Evolutionary conservation across 2,888 invertebrate genomes (phyloP).

Genomic region (Bellardia pandia): DNA sequence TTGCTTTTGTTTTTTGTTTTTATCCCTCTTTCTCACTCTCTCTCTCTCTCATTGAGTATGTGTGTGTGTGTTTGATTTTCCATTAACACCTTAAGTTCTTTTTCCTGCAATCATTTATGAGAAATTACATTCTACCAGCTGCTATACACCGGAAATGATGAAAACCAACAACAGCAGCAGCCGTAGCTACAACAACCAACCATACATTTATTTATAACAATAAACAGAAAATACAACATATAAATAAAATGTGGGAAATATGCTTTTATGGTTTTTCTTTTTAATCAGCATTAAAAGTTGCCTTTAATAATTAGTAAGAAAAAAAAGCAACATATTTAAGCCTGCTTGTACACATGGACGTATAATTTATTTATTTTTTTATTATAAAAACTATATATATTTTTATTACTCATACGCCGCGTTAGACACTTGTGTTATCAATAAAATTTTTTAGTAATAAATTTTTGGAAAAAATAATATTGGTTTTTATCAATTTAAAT

Average conservation of each 20-base stretch:
- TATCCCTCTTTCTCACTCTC: neutral
- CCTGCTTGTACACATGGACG: neutral
- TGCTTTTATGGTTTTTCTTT: constrained; percentile 27
- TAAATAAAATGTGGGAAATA: constrained; percentile 32
- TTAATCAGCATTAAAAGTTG: constrained; percentile 49
- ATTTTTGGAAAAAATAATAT: neutral
- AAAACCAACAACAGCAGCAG: constrained; percentile 42
- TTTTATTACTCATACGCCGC: constrained; percentile 35
- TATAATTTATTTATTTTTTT: constrained; percentile 32
- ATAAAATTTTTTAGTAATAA: neutral
- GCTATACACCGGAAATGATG: constrained; percentile 56
- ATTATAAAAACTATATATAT: neutral
- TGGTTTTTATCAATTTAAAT: neutral
- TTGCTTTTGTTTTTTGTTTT: constrained; percentile 20
- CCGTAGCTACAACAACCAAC: neutral
- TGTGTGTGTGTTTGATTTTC: constrained; percentile 39
- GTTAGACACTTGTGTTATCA: neutral
- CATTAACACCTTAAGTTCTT: constrained; percentile 71
- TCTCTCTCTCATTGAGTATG: neutral
- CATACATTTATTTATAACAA: constrained; percentile 43
- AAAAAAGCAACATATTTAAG: neutral
- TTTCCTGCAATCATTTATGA: constrained; percentile 67
- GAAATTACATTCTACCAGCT: constrained; percentile 67
- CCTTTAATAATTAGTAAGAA: constrained; percentile 53
- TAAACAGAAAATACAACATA: constrained; percentile 3